These are phyloP conservation scores for Cecropterus lyciades DNA, from an alignment of 1,140 invertebrate species.

Conservation along the genomic window DNA sequence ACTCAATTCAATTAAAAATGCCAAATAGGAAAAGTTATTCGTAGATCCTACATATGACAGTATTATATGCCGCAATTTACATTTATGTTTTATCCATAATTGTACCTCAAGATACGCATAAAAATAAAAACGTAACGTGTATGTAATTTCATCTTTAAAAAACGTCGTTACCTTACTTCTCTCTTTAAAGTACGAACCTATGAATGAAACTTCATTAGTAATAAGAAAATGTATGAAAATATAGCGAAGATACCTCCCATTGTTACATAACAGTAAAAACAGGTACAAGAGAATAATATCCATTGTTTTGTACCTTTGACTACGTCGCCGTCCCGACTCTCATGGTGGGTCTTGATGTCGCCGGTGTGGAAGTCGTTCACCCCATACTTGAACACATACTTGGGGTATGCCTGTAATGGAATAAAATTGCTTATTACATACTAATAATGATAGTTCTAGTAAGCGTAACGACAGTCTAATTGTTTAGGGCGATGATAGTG, in stretches of 20 bases:
- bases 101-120: too few relatives aligned
- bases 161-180: background rate
- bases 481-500: conserved; percentile 1
- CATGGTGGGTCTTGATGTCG: conserved; percentile 85
- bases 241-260: background rate
- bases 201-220: conserved; percentile 1
- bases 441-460: conserved; percentile 2
- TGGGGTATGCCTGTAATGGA: conserved; percentile 76
- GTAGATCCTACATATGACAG: too few relatives aligned
- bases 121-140: too few relatives aligned
- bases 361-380: conserved; percentile 84
- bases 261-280: conserved; percentile 22
- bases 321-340: conserved; percentile 82
- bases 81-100: too few relatives aligned
- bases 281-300: conserved; percentile 13
- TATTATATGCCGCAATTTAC: too few relatives aligned
- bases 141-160: too few relatives aligned
- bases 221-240: conserved; percentile 20
- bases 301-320: conserved; percentile 80
- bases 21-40: too few relatives aligned
- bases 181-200: background rate
- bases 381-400: conserved; percentile 84
- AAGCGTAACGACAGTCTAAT: background rate
- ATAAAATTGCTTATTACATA: conserved; percentile 22
- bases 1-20: too few relatives aligned